Percentiles rank a stretch among this genome's conserved stretches.
Conservation (phyloP, 2,888 invertebrate species). For the Geophilus truncorum region DNA sequence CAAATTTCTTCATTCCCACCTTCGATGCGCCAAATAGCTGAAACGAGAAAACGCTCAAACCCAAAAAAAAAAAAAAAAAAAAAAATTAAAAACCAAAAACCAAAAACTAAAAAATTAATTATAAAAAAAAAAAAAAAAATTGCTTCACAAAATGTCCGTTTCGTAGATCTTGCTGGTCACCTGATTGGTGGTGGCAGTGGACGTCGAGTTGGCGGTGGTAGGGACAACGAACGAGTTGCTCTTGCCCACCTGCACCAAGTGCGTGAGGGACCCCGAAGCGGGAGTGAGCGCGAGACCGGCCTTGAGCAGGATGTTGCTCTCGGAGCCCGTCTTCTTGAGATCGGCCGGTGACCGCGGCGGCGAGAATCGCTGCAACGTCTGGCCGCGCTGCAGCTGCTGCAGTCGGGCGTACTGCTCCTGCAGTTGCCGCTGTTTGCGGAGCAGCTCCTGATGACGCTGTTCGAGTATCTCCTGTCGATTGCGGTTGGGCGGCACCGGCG, state of each 20-base stretch:
- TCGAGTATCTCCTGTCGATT: slow-evolving; percentile 57
- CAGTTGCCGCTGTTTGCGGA: slow-evolving; percentile 78
- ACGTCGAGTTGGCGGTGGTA: background rate
- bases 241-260: slow-evolving; percentile 52
- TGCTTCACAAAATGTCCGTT: slow-evolving; percentile 76
- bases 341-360: slow-evolving; percentile 52
- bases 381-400: slow-evolving; percentile 71
- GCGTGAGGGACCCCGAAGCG: slow-evolving; percentile 60
- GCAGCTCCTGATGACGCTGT: slow-evolving; percentile 78
- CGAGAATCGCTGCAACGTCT: slow-evolving; percentile 51
- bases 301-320: slow-evolving; percentile 77
- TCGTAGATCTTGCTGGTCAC: slow-evolving; percentile 59
- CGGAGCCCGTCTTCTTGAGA: slow-evolving; percentile 81
- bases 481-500: slow-evolving; percentile 40
- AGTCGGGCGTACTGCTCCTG: slow-evolving; percentile 87
- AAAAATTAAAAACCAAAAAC: too few relatives aligned
- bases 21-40: too few relatives aligned
- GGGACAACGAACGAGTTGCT: slow-evolving; percentile 32
- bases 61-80: too few relatives aligned
- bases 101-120: background rate
- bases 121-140: background rate
- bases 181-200: slow-evolving; percentile 18
- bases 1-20: too few relatives aligned
- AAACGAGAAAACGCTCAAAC: too few relatives aligned
- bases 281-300: slow-evolving; percentile 64